Conservation (phyloP, 2,888 invertebrate genomes). For the Drosophila colorata region DNA sequence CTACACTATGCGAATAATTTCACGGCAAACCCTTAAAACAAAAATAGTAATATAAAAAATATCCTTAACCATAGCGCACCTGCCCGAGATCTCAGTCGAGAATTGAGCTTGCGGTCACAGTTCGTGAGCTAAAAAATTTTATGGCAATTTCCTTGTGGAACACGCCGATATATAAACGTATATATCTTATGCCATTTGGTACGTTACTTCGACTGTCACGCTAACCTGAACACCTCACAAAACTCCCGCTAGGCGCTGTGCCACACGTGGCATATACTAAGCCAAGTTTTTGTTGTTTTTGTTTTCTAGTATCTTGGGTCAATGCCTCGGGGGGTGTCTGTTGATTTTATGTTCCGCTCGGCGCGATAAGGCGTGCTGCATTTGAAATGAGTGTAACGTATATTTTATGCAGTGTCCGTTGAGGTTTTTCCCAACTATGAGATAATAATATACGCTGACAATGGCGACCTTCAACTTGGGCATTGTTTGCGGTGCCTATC, state of each 20-base stretch:
- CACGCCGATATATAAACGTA: constrained; percentile 19
- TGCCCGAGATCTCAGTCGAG: constrained; percentile 54
- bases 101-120: constrained; percentile 72
- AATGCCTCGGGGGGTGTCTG: constrained; percentile 40
- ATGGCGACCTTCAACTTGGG: constrained; percentile 69
- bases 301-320: constrained; percentile 51
- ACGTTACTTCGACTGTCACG: constrained; percentile 73
- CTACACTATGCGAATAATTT: constrained; percentile 16
- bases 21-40: constrained; percentile 23
- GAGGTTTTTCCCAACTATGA: constrained; percentile 48
- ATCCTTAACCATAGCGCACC: constrained; percentile 66
- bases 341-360: constrained; percentile 61
- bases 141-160: constrained; percentile 74
- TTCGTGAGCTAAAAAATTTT: constrained; percentile 72
- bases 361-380: constrained; percentile 71
- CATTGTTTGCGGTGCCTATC: constrained; percentile 37
- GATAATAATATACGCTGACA: constrained; percentile 43
- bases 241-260: constrained; percentile 18
- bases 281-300: constrained; percentile 40
- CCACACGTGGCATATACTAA: constrained; percentile 64
- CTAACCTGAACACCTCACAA: constrained; percentile 46
- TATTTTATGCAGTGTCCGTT: constrained; percentile 71
- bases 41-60: constrained; percentile 2
- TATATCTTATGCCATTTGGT: constrained; percentile 53
- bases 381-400: constrained; percentile 80